Evolutionary conservation across 2,113 vertebrate species (phyloP).

Genomic region (Fulica atra): DNA sequence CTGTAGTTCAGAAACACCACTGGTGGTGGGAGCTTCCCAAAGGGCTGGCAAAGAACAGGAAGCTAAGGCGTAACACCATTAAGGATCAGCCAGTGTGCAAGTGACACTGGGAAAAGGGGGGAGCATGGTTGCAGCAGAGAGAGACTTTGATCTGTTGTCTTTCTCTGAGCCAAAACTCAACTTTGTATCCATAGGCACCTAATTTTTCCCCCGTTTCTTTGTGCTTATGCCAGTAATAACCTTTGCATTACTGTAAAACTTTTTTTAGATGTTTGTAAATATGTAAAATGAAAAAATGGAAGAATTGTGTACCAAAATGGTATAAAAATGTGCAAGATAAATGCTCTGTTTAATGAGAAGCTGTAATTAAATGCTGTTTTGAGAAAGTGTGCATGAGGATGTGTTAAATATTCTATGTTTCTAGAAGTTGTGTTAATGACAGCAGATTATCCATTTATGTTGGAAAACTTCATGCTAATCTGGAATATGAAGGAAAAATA

Average conservation of each 20-base stretch:
- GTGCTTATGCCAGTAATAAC: conserved; percentile 33
- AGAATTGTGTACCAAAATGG: conserved; percentile 42
- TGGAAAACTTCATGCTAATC: not conserved
- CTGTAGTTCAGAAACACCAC: not conserved
- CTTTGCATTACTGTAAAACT: conserved; percentile 61
- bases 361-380: conserved; percentile 45
- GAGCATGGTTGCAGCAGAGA: not conserved
- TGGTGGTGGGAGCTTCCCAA: not conserved
- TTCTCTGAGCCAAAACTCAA: conserved; percentile 21
- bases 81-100: not conserved
- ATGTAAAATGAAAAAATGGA: conserved; percentile 65
- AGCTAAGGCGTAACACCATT: not conserved
- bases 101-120: not conserved
- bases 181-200: not conserved
- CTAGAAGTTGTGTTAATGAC: not conserved
- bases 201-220: not conserved
- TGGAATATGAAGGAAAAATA: conserved; percentile 32
- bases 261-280: conserved; percentile 72
- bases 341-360: conserved; percentile 41
- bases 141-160: not conserved
- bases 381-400: conserved; percentile 42
- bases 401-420: not conserved
- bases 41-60: not conserved
- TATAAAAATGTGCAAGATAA: conserved; percentile 54
- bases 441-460: not conserved